A percentile compares a stretch with the other conserved stretches of the same genome.
Conservation (phyloP, 2,113 vertebrate species). For the Galeopterus variegatus region DNA sequence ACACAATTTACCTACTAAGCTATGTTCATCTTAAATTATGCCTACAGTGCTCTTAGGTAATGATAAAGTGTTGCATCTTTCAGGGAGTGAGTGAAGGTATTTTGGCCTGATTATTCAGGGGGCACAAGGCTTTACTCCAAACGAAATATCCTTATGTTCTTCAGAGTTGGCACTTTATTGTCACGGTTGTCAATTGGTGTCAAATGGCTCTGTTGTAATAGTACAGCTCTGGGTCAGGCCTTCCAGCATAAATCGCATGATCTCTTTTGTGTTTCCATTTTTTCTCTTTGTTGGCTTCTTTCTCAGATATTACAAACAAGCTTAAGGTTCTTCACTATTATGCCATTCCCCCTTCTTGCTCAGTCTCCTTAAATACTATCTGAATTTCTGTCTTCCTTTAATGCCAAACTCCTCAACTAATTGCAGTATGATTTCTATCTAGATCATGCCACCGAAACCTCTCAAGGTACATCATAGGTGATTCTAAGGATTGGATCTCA, state of each 20-base stretch:
- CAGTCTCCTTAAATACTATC: background rate
- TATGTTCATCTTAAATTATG: background rate
- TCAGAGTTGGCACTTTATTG: background rate
- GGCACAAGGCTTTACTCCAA: background rate
- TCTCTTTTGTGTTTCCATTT: background rate
- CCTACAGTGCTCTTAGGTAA: background rate
- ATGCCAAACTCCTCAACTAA: background rate
- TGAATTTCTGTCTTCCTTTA: constrained; percentile 1
- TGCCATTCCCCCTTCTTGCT: background rate
- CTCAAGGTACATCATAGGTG: background rate
- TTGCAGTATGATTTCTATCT: background rate
- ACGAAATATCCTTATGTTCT: background rate
- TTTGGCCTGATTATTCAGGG: background rate
- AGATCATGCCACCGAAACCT: background rate
- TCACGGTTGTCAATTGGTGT: background rate
- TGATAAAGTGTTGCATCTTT: background rate
- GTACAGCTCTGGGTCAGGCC: background rate
- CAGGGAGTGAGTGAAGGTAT: background rate
- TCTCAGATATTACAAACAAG: background rate
- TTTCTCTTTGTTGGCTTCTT: background rate
- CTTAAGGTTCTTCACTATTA: background rate
- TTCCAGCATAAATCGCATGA: background rate
- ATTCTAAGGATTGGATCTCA: background rate
- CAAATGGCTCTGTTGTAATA: background rate
- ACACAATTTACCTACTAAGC: background rate